Evolutionary conservation across 1,140 invertebrate species (phyloP), one percentile per base, ranked within the genome.

Genomic region (Nasonia giraulti): DNA sequence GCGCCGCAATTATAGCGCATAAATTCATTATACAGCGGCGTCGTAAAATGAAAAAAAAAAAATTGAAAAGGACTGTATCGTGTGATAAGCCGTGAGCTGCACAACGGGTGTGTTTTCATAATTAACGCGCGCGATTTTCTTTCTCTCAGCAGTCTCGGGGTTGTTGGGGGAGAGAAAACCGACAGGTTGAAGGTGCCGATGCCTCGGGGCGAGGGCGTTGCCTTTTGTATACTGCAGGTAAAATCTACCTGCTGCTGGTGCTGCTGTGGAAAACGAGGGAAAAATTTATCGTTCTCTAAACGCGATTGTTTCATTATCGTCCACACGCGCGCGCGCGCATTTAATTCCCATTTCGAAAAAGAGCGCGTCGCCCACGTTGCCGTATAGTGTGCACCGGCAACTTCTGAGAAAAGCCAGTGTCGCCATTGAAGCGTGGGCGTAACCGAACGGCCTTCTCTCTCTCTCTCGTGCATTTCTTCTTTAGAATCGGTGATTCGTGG

Each of bases 401-500:
- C 27, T 71, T 71, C 69, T 0, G 14, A 33, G 73, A 74, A 74
- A 40, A 40, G 17, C 37, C 37, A 74, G 37, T 74, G 73, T 27
- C 73, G 33, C 31, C 69, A 27, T 27, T 31, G 37, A 47, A 12
- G 77, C 50, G 77, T 79, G 50, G 77, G 77, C 77, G 77, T 79
- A 62, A 23, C 77, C 23, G 50, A 62, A 23, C 75, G 73, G 17
- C 23, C 75, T 50, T 76, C 37, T 23, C 23, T 23, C 62, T 66
- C 62, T n/a, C 71, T 76, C n/a, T 11, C 50, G 47, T 37, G 47
- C 76, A 33, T 33, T 55, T 62, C 47, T 78, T 80, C 62, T 80
- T 69, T 68, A 69, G 62, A 80, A 80, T 80, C 78, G 78, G 62
- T n/a, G 12, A 40, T 80, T 80, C 78, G 33, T 11, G 33, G 78